Base-by-base conservation (phyloP, 2,888 invertebrate genomes). In the Lasioglossum lativentre region DNA sequence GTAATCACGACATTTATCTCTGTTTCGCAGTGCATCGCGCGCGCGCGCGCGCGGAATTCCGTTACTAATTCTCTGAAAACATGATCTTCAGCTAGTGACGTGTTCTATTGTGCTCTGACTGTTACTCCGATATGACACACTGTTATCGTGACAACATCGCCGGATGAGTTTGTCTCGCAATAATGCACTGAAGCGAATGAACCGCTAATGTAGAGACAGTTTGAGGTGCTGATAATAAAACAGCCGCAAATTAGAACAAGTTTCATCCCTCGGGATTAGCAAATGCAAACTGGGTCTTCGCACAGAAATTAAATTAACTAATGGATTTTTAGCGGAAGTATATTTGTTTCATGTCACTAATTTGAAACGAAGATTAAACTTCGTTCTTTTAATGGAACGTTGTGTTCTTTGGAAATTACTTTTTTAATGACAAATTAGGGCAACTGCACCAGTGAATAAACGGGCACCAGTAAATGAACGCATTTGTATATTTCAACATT, bases 1-100 rank as follows among this genome's bases (percentile, higher is more conserved):
- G 63, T 30, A 63, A 63, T 63, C 63, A 16, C 63, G 14, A 63
- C 27, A 30, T 63, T 63, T 63, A 63, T 63, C 63, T 63, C 63
- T 6, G 63, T 16, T 63, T 27, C 63, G 27, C 63, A 30, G 30
- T 5, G 63, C 63, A 63, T 63, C 63, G 63, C 2, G 14, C 63
- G 34, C n/a, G n/a, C n/a, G n/a, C n/a, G n/a, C n/a, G n/a, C n/a
- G n/a, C n/a, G 16, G 16, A 63, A 63, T 10, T n/a, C 10, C 52
- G 2, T n/a, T 52, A 3, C 52, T 52, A n/a, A 52, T 52, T 52
- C 52, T 3, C 52, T 52, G 52, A n/a, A 52, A 52, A 52, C 52
- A n/a, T 52, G n/a, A 52, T 52, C 52, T 30, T 63, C 4, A 30
- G 16, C 63, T 30, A 16, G 27, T 27, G 59, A 59, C 59, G 27